phyloP scores from a whole-genome alignment of 2,888 invertebrate species.

The Synanthedon vespiformis region DNA sequence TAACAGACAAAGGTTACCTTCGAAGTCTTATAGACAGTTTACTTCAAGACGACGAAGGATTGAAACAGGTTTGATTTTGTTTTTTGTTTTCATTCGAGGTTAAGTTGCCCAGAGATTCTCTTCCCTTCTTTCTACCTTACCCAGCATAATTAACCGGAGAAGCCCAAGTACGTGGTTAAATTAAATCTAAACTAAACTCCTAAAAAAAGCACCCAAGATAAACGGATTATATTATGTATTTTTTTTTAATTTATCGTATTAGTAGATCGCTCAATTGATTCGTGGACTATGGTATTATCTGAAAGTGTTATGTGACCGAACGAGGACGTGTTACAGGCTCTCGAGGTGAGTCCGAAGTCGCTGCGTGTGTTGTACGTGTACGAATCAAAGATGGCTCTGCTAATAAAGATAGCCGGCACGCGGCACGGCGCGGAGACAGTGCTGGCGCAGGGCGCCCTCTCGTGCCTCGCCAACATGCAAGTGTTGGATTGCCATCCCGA shows the following conservation, averaged over 20 bases:
- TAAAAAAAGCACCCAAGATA: too few species aligned
- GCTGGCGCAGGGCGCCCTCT: constrained; percentile 80
- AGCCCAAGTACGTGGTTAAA: too few species aligned
- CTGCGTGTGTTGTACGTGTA: constrained; percentile 86
- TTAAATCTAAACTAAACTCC: too few species aligned
- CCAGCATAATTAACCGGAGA: too few species aligned
- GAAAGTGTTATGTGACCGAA: background rate
- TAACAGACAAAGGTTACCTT: constrained; percentile 75
- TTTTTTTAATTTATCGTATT: too few species aligned
- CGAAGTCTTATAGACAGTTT: constrained; percentile 86
- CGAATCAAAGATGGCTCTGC: constrained; percentile 86
- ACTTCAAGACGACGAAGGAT: constrained; percentile 77
- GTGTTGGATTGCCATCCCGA: constrained; percentile 83
- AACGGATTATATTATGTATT: too few species aligned
- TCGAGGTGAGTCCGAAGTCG: constrained; percentile 75
- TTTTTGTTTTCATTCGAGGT: background rate
- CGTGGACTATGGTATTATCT: too few species aligned
- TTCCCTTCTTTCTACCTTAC: too few species aligned
- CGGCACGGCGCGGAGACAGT: constrained; percentile 78
- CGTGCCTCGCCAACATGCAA: constrained; percentile 74
- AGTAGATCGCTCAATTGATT: too few species aligned
- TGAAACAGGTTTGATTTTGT: constrained; percentile 54
- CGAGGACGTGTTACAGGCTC: constrained; percentile 34
- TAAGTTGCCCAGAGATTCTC: too few species aligned
- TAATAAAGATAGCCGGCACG: constrained; percentile 77